These are phyloP conservation scores for Thaleichthys pacificus DNA, from an alignment of 2,797 vertebrate species.

Conservation along the genomic window DNA sequence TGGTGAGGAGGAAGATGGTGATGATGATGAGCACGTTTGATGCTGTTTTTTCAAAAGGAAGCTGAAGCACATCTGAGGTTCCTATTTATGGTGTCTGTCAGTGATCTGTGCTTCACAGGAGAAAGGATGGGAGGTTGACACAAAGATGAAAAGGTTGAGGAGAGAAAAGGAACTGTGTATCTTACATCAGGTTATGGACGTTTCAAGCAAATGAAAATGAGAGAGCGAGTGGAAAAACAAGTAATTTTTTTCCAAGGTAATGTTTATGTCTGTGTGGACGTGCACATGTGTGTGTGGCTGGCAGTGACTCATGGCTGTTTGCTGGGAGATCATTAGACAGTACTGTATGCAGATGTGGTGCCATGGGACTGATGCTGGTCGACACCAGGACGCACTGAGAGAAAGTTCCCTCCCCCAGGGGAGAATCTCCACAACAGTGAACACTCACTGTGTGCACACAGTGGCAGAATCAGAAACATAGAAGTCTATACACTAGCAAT, in stretches of 20 bases:
- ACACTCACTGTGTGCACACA: not conserved
- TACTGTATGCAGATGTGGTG: constrained; percentile 59
- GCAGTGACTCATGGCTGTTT: constrained; percentile 44
- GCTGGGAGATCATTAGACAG: constrained; percentile 57
- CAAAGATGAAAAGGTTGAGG: constrained; percentile 57
- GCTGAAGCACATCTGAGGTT: constrained; percentile 37
- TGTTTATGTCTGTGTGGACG: constrained; percentile 10
- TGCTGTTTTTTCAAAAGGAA: constrained; percentile 59
- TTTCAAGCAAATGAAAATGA: constrained; percentile 41
- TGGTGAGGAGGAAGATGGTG: constrained; percentile 44
- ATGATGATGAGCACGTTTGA: constrained; percentile 63
- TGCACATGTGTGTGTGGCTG: constrained; percentile 20
- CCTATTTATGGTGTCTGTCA: constrained; percentile 66
- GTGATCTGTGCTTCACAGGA: constrained; percentile 49
- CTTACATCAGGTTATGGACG: constrained; percentile 56
- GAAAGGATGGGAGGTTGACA: constrained; percentile 53
- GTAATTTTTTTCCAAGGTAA: not conserved
- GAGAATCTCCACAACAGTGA: not conserved
- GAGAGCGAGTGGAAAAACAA: not conserved
- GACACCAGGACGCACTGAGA: constrained; percentile 6
- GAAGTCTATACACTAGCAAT: too few species aligned
- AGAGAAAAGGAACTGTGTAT: constrained; percentile 61
- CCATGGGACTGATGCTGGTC: constrained; percentile 32
- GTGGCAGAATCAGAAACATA: not conserved
- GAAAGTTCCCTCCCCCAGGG: not conserved